A percentile compares a stretch with the other conserved stretches of the same genome.
These are phyloP conservation scores for Bucorvus abyssinicus DNA, from an alignment of 2,797 vertebrate species.

Conservation along the genomic window DNA sequence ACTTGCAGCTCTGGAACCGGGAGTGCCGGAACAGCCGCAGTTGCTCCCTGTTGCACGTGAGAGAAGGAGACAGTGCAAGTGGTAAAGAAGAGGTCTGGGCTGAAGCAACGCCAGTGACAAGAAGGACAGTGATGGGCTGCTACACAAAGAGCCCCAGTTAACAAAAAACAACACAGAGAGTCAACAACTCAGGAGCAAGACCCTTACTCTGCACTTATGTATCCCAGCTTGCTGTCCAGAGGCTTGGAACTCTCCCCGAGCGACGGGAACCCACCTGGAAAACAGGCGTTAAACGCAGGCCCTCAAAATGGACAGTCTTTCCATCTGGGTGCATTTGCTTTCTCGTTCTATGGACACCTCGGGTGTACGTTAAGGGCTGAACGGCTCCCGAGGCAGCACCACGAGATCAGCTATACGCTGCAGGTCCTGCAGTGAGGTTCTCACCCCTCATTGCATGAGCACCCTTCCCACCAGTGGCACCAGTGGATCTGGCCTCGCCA, in stretches of 20 bases:
- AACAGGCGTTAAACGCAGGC: background rate
- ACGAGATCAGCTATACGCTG: background rate
- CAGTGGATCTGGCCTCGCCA: background rate
- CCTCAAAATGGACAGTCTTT: accelerated
- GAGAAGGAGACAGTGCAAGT: no score
- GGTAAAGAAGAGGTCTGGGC: background rate
- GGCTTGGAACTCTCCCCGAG: background rate
- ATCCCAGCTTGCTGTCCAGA: conserved; percentile 67
- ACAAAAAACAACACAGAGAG: background rate
- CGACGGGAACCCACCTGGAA: no score
- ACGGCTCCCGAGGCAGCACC: background rate
- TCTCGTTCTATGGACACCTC: accelerated
- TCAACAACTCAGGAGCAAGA: background rate
- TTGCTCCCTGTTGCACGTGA: conserved; percentile 82
- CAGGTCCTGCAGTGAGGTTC: background rate
- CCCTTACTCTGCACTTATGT: conserved; percentile 72
- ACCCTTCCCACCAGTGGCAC: background rate
- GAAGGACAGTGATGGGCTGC: background rate
- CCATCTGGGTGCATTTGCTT: accelerated
- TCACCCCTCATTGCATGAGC: background rate
- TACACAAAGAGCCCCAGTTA: background rate
- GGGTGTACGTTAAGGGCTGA: background rate
- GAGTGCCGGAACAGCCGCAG: conserved; percentile 63
- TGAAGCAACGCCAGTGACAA: background rate
- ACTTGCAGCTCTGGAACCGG: conserved; percentile 49